Conservation (phyloP, 2,797 vertebrate species). For the Microctenopoma steveboyesi region DNA sequence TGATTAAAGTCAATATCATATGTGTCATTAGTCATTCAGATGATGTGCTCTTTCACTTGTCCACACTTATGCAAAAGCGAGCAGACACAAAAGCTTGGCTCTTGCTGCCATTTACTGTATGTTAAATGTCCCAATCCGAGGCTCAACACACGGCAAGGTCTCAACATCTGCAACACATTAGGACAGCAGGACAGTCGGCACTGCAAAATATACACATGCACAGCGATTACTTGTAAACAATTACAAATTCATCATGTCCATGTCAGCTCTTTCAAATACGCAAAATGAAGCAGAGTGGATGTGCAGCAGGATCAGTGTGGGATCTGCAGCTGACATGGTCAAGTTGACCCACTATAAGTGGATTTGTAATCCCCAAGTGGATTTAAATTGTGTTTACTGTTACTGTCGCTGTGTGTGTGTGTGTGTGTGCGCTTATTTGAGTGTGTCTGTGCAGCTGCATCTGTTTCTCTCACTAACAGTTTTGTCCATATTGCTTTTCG, state of each 20-base stretch:
- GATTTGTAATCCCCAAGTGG: conserved; percentile 80
- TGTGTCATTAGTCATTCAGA: conserved; percentile 78
- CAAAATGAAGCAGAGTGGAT: conserved; percentile 49
- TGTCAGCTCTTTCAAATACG: conserved; percentile 47
- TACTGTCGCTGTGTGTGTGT: conserved; percentile 42
- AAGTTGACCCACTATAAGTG: conserved; percentile 78
- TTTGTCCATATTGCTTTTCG: conserved; percentile 50
- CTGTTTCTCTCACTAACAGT: conserved; percentile 53
- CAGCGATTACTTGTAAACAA: too few species aligned
- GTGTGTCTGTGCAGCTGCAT: conserved; percentile 67
- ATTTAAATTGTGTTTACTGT: conserved; percentile 79
- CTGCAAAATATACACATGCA: background rate
- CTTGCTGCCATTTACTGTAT: conserved; percentile 2
- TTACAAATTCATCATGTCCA: conserved; percentile 39
- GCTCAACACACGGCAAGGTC: conserved; percentile 17
- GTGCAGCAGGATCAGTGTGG: conserved; percentile 60
- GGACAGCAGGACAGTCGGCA: conserved; percentile 5
- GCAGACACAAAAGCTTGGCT: conserved; percentile 38
- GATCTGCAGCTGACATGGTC: conserved; percentile 74
- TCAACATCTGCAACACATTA: conserved; percentile 29
- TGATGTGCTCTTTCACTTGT: conserved; percentile 53
- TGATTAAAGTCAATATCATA: conserved; percentile 83
- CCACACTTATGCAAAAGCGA: conserved; percentile 47
- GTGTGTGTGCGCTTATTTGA: conserved; percentile 46
- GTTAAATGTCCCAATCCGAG: conserved; percentile 19